These are phyloP conservation scores for Dicrostonyx torquatus DNA, from an alignment of 2,797 vertebrate genomes.

Conservation along the genomic window DNA sequence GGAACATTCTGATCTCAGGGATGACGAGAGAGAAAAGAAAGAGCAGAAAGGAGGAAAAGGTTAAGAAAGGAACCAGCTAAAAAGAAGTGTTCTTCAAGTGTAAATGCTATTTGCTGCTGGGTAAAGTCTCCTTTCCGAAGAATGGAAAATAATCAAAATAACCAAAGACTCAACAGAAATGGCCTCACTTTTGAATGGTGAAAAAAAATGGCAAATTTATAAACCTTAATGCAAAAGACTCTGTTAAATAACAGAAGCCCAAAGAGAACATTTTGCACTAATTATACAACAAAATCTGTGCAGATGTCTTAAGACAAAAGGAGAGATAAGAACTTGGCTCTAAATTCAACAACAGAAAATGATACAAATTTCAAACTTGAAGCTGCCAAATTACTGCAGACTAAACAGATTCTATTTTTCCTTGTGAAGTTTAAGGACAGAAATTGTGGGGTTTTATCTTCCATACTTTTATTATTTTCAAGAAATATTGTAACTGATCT, in stretches of 20 bases:
- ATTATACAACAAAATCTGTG: constrained; percentile 46
- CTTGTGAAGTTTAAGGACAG: background rate
- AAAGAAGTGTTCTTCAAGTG: constrained; percentile 19
- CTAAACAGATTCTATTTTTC: constrained; percentile 56
- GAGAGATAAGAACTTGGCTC: constrained; percentile 13
- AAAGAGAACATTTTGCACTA: constrained; percentile 63
- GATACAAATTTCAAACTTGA: constrained; percentile 63
- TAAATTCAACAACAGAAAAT: constrained; percentile 52
- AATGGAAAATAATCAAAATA: constrained; percentile 49
- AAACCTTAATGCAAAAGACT: constrained; percentile 10
- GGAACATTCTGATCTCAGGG: background rate
- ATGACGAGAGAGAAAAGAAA: background rate
- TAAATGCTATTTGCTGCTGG: background rate
- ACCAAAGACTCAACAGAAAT: constrained; percentile 44
- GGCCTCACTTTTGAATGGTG: background rate
- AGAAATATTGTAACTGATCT: constrained; percentile 37
- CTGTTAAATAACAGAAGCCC: constrained; percentile 51
- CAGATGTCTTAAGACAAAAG: constrained; percentile 28
- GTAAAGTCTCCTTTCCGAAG: constrained; percentile 1
- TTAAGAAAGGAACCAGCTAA: background rate
- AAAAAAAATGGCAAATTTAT: constrained; percentile 44
- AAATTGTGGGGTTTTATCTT: constrained; percentile 28
- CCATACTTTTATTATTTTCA: constrained; percentile 49
- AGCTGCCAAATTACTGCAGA: background rate
- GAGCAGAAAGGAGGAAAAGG: background rate